These are phyloP conservation scores for Bergia puertoricense DNA, from an alignment of 92 coral and sea anemone genomes.

Conservation along the genomic window DNA sequence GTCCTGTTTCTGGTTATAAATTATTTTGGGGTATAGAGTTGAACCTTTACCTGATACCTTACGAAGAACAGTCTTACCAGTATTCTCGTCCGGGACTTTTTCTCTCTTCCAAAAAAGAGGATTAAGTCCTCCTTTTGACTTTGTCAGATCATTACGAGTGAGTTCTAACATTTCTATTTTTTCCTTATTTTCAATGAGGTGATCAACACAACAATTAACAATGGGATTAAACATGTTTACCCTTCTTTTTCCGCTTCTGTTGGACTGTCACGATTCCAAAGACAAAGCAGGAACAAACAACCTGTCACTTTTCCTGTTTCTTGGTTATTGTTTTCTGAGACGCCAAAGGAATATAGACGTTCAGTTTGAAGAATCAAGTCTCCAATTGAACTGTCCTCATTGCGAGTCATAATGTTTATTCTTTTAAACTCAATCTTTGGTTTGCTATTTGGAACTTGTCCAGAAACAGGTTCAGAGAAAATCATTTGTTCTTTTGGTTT, in stretches of 20 bases:
- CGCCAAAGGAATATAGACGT: background rate
- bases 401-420: background rate
- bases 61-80: slow-evolving; percentile 27
- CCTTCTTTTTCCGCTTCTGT: background rate
- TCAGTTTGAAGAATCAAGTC: background rate
- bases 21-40: background rate
- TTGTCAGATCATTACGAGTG: background rate
- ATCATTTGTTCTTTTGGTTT: background rate
- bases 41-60: background rate
- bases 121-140: background rate
- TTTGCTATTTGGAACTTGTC: background rate
- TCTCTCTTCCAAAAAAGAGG: background rate
- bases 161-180: background rate
- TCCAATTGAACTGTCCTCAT: background rate
- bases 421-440: background rate
- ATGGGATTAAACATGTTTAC: background rate
- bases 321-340: background rate
- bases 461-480: background rate
- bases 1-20: background rate
- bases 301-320: background rate
- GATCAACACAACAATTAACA: background rate
- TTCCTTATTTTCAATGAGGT: background rate
- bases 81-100: slow-evolving; percentile 15
- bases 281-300: background rate
- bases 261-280: background rate